Percentiles rank a stretch among this genome's conserved stretches.
Evolutionary conservation across 1,140 invertebrate species (phyloP).

Genomic region (Drosophila burlai): DNA sequence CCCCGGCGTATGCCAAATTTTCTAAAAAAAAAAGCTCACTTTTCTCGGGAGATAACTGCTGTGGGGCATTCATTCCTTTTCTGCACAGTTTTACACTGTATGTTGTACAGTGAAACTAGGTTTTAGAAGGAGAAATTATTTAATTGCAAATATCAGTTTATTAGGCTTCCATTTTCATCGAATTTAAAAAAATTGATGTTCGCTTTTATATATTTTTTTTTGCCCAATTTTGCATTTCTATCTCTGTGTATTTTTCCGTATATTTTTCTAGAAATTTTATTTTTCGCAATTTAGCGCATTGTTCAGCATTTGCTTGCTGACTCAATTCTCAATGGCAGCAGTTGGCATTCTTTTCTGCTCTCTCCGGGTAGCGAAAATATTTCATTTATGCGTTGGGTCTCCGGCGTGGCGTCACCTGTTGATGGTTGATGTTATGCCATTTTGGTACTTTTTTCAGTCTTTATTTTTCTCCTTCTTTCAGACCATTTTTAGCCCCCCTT

Average conservation of each 20-base stretch:
- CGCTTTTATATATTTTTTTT: not conserved
- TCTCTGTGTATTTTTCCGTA: not conserved
- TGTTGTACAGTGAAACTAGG: not conserved
- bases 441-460: constrained; percentile 1
- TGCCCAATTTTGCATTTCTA: not conserved
- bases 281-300: not conserved
- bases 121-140: too few species aligned
- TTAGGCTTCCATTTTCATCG: too few species aligned
- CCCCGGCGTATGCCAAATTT: constrained; percentile 52
- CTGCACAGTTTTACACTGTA: not conserved
- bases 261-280: not conserved
- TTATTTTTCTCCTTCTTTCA: not conserved
- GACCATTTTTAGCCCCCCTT: not conserved
- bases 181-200: too few species aligned
- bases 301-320: constrained; percentile 14
- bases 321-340: constrained; percentile 7
- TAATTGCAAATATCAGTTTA: not conserved
- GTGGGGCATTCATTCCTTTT: not conserved
- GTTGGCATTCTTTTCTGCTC: constrained; percentile 9
- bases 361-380: constrained; percentile 18
- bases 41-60: not conserved
- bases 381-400: constrained; percentile 31
- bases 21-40: not conserved
- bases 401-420: constrained; percentile 36
- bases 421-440: constrained; percentile 18